Evolutionary conservation across 2,797 vertebrate species (phyloP), one percentile per base, ranked within the genome.

Genomic region (Spinus pinus): DNA sequence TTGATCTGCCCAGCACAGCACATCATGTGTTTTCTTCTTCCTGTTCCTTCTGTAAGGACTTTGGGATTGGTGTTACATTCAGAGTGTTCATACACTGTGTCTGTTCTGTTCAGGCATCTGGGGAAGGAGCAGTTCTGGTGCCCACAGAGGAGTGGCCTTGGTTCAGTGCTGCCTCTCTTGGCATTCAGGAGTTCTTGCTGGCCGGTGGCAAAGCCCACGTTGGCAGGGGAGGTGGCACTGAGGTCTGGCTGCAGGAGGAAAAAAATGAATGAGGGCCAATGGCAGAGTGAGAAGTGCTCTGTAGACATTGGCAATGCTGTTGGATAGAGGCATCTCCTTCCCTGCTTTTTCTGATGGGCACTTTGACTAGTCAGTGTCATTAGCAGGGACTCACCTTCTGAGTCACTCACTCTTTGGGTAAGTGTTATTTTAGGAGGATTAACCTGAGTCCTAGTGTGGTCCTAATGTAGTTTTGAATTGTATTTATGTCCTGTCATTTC

Each of bases 311-410:
- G 54, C 57, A 64, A 7, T 35, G 27, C 56, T 82, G 46, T 4
- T 53, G 53, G 53, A 7, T 6, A 13, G 60, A 30, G 49, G 31
- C 31, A 47, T 57, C 19, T 15, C 35, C 73, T 79, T 44, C 39
- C 12, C 9, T 46, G 50, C 30, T 51, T 56, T 47, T 73, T 28
- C 31, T 54, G 30, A 6, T 1, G 3, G 62, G 8, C 31, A 2
- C 0, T 78, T 72, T 57, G 23, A 41, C 14, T 1, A 1, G 8
- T 37, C 10, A 13, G 12, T 44, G 49, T 20, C 2, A 0, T 50
- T 46, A 20, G 20, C 12, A 28, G 39, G 47, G 15, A 35, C 57
- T 81, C 10, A 0, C 28, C 16, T 58, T 22, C 49, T 84, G 62
- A n/a, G n/a, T n/a, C n/a, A 71, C 33, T 64, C 8, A 1, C 60